Evolutionary conservation across 2,113 vertebrate genomes (phyloP).

Genomic region (Halichoerus grypus): DNA sequence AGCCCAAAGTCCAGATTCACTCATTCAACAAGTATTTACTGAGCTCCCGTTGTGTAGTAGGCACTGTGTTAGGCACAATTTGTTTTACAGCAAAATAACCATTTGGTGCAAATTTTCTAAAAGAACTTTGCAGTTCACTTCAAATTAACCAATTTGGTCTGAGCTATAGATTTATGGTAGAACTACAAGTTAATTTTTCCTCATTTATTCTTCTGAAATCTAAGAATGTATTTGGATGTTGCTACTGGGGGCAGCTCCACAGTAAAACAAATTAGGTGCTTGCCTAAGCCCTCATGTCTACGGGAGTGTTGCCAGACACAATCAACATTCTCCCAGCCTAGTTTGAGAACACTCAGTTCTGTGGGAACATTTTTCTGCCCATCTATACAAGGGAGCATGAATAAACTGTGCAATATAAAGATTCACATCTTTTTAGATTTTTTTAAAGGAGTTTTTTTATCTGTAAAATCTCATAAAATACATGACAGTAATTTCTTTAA

Average conservation of each 20-base stretch:
- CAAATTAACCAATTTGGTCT: conserved; percentile 25
- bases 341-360: not conserved
- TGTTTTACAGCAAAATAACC: not conserved
- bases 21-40: conserved; percentile 30
- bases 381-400: not conserved
- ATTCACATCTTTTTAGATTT: conserved; percentile 36
- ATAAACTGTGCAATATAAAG: not conserved
- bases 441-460: conserved; percentile 39
- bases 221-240: conserved; percentile 8
- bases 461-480: conserved; percentile 50
- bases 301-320: not conserved
- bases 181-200: conserved; percentile 8
- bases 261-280: not conserved
- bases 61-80: not conserved
- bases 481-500: not conserved
- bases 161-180: conserved; percentile 16
- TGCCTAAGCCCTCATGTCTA: not conserved
- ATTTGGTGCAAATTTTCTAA: not conserved
- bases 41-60: not conserved
- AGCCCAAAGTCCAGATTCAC: conserved; percentile 1
- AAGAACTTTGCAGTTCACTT: conserved; percentile 4
- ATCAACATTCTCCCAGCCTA: not conserved
- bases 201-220: not conserved
- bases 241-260: not conserved
- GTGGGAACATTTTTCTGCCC: not conserved